Conservation (phyloP, 2,797 vertebrate species). For the Lepilemur septentrionalis region DNA sequence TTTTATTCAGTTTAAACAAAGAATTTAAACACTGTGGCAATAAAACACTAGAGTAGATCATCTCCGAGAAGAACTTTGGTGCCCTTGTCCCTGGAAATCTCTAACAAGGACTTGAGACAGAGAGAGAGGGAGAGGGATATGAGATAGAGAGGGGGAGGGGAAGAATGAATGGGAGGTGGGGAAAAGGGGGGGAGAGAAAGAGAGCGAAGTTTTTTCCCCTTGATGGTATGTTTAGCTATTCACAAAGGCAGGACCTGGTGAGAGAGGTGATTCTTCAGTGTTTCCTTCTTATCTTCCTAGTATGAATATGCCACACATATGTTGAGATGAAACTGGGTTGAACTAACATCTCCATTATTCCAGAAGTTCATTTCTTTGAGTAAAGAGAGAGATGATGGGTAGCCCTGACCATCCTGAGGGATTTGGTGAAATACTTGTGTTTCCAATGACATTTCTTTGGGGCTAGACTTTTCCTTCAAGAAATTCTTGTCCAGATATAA, state of each 20-base stretch:
- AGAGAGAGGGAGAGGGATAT: no score
- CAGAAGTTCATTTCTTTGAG: neutral
- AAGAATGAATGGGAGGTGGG: neutral
- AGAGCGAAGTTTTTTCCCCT: neutral
- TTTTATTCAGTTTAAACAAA: slow-evolving; percentile 1
- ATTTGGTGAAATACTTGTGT: neutral
- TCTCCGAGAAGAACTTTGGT: neutral
- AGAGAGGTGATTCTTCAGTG: neutral
- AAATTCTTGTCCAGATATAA: neutral
- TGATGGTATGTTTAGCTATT: neutral
- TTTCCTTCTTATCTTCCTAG: neutral
- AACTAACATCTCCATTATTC: neutral
- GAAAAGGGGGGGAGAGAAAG: neutral
- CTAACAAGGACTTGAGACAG: neutral
- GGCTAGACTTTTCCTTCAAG: neutral
- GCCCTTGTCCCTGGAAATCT: neutral
- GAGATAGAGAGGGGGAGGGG: no score
- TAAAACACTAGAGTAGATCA: neutral
- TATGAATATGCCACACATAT: neutral
- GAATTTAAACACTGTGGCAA: slow-evolving; percentile 21
- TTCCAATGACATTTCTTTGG: neutral
- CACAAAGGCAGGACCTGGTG: neutral
- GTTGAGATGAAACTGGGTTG: neutral
- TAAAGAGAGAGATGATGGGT: neutral
- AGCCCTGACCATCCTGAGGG: neutral